Base-by-base conservation (phyloP, 2,113 vertebrate species). In the Erpornis zantholeuca region DNA sequence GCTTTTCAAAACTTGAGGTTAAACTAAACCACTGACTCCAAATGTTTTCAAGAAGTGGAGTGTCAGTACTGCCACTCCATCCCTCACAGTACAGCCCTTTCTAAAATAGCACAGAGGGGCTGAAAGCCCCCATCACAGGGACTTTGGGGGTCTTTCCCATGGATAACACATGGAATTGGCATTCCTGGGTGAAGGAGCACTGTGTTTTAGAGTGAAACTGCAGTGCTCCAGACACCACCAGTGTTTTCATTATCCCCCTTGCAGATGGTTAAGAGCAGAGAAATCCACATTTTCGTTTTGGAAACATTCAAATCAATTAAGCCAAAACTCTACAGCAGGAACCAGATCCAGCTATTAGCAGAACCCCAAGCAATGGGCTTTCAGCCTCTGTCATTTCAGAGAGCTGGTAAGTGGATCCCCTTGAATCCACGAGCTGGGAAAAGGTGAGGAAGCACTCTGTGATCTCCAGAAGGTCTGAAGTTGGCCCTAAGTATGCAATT, bases 141-240 rank as follows among this genome's bases (percentile, higher is more conserved):
- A 54, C 1, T 1, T 38, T 10, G 1, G 2, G 36, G 13, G 42
- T 31, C 33, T 65, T 42, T 73, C 25, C 54, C 15, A 8, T 5
- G 44, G 61, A 15, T 11, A 59, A 18, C 27, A 24, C 1, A 3
- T 1, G 4, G 45, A 35, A 24, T 17, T 52, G 10, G 15, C 81
- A 71, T 2, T 4, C 33, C 28, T 60, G 14, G 21, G n/a, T 9
- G 6, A 44, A 86, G 31, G 36, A 5, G 2, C 17, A 27, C 19
- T 15, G 29, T 33, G 17, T 42, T 79, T 60, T 21, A 17, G 10
- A 10, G 12, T 20, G 24, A 84, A 63, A 84, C 11, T 59, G 38
- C 0, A 1, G 56, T 17, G 16, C 64, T 16, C 24, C 75, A 68
- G 21, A 44, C 17, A 50, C 25, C 35, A 52, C 15, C 56, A 8